Evolutionary conservation across 2,113 vertebrate species (phyloP).

Genomic region (Junco hyemalis): DNA sequence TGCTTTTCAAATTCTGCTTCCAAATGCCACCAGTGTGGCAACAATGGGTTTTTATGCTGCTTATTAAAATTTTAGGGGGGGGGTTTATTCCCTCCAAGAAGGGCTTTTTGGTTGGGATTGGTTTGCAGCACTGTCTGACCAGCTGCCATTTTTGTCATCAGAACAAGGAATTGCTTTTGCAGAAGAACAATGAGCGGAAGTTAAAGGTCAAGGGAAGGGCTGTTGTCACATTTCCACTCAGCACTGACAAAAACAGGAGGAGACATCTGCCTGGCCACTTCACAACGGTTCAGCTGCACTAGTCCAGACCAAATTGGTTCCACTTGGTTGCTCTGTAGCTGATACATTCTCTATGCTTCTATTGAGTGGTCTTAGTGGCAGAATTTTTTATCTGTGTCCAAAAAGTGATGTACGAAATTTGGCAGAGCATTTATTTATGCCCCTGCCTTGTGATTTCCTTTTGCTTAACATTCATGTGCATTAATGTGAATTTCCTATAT

Average conservation of each 20-base stretch:
- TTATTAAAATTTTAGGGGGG: background rate
- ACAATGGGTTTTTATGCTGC: background rate
- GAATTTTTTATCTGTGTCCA: background rate
- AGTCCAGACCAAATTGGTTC: background rate
- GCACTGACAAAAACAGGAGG: background rate
- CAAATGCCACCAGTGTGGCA: background rate
- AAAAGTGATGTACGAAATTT: background rate
- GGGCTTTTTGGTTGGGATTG: background rate
- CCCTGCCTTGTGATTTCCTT: background rate
- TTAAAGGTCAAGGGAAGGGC: conserved; percentile 44
- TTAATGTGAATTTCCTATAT: background rate
- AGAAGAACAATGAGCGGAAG: conserved; percentile 54
- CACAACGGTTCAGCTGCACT: background rate
- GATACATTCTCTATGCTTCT: background rate
- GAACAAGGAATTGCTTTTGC: background rate
- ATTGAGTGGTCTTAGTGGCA: background rate
- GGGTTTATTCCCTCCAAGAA: background rate
- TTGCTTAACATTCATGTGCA: background rate
- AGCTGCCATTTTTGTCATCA: background rate
- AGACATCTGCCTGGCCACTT: conserved; percentile 17
- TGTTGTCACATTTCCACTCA: conserved; percentile 32
- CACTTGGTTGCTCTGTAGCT: background rate
- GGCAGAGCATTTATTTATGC: background rate
- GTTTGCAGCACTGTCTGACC: background rate
- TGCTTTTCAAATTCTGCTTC: background rate